phyloP scores from a whole-genome alignment of 1,140 invertebrate species.

The Aphidius ervi region DNA sequence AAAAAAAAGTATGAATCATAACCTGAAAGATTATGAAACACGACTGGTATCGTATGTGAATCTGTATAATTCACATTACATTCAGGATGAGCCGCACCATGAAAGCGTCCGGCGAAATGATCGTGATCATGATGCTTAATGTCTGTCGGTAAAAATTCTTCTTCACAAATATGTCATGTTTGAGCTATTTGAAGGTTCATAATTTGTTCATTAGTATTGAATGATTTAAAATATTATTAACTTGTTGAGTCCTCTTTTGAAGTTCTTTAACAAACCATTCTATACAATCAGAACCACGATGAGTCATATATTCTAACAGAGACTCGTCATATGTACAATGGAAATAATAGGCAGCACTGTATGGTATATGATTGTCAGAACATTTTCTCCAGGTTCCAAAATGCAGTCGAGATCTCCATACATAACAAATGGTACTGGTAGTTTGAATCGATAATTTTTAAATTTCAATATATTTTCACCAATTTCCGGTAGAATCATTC shows the following conservation, averaged over 20 bases:
- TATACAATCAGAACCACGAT: conserved; percentile 34
- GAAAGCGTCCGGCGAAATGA: conserved; percentile 31
- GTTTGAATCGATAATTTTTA: background rate
- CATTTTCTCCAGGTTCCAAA: background rate
- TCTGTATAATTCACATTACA: conserved; percentile 22
- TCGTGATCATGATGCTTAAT: conserved; percentile 35
- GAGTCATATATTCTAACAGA: conserved; percentile 33
- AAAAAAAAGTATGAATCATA: conserved; percentile 21
- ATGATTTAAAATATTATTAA: background rate
- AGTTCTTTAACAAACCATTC: conserved; percentile 28
- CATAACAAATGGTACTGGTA: background rate
- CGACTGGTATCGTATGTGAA: conserved; percentile 20
- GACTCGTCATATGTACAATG: conserved; percentile 42
- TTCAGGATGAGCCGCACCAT: conserved; percentile 14
- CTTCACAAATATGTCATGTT: no score
- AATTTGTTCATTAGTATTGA: background rate
- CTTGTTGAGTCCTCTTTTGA: background rate
- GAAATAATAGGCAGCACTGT: conserved; percentile 42
- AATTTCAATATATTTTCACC: background rate
- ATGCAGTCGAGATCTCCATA: background rate
- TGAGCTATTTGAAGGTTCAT: no score
- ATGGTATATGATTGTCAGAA: conserved; percentile 35
- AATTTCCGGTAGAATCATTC: background rate
- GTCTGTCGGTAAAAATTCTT: conserved; percentile 1
- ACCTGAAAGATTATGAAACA: conserved; percentile 25